Percentiles rank a stretch among this genome's conserved stretches.
phyloP scores from a whole-genome alignment of 2,797 vertebrate genomes.

The Channa striata region DNA sequence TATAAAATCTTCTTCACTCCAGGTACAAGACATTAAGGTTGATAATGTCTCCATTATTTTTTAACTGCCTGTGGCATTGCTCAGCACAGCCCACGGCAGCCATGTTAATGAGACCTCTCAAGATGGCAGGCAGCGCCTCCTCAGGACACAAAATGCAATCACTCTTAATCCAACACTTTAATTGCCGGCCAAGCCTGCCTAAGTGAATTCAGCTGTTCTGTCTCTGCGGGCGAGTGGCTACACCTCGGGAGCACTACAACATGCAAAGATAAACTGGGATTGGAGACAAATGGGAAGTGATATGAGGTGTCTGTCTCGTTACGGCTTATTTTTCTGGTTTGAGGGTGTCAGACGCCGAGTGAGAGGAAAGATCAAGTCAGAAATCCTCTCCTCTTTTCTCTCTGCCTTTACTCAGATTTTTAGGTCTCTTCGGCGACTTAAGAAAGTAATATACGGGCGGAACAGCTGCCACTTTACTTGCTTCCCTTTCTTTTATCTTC shows the following conservation, averaged over 20 bases:
- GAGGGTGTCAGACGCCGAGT: constrained; percentile 21
- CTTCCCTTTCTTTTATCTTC: constrained; percentile 54
- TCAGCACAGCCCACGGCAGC: constrained; percentile 68
- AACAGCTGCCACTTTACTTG: constrained; percentile 39
- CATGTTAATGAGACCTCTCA: constrained; percentile 83
- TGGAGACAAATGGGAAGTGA: constrained; percentile 62
- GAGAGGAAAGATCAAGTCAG: constrained; percentile 14
- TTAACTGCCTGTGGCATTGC: constrained; percentile 69
- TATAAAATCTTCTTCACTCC: constrained; percentile 78
- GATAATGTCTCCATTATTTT: constrained; percentile 81
- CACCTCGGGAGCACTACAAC: constrained; percentile 48
- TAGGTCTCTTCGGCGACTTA: constrained; percentile 30
- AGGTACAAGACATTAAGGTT: constrained; percentile 77
- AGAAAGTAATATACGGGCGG: constrained; percentile 31
- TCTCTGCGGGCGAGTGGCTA: constrained; percentile 69
- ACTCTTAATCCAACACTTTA: constrained; percentile 84
- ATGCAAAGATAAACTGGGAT: constrained; percentile 58
- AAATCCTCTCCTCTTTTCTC: constrained; percentile 23
- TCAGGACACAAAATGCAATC: constrained; percentile 84
- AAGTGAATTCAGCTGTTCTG: constrained; percentile 80
- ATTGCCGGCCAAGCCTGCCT: constrained; percentile 81
- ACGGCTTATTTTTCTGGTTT: constrained; percentile 42
- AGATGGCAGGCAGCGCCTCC: constrained; percentile 83
- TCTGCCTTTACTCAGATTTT: constrained; percentile 35
- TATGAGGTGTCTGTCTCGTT: constrained; percentile 36